These are phyloP conservation scores for Melanotaenia duboulayi DNA, from an alignment of 2,113 vertebrate species.

Conservation along the genomic window DNA sequence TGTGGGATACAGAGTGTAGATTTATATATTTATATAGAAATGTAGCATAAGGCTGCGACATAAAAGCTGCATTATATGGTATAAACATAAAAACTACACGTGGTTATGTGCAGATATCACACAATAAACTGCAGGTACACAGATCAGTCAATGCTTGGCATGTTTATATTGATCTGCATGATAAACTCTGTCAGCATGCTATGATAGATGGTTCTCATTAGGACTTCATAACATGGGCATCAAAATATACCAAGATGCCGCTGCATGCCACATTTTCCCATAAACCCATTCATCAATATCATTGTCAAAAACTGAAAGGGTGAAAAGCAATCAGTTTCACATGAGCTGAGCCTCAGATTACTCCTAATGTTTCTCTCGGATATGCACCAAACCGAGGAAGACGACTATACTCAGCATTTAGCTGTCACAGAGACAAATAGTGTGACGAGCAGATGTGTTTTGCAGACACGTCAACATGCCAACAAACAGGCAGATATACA, in stretches of 20 bases:
- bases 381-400: slow-evolving; percentile 13
- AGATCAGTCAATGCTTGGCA: not conserved
- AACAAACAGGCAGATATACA: slow-evolving; percentile 30
- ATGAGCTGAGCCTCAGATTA: slow-evolving; percentile 58
- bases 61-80: not conserved
- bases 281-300: slow-evolving; percentile 58
- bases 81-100: not conserved
- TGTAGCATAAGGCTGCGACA: too few species aligned
- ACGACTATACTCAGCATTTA: slow-evolving; percentile 14
- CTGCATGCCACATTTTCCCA: slow-evolving; percentile 28
- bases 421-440: slow-evolving; percentile 38
- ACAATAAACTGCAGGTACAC: slow-evolving; percentile 1
- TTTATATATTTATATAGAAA: too few species aligned
- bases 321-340: slow-evolving; percentile 62
- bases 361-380: slow-evolving; percentile 47
- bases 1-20: too few species aligned
- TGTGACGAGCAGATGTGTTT: slow-evolving; percentile 13
- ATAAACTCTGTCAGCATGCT: slow-evolving; percentile 12
- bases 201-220: slow-evolving; percentile 61
- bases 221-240: slow-evolving; percentile 28
- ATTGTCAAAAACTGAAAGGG: slow-evolving; percentile 36
- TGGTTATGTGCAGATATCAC: not conserved
- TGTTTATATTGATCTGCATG: slow-evolving; percentile 16
- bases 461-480: slow-evolving; percentile 29
- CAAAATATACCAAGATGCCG: slow-evolving; percentile 28